phyloP scores from a whole-genome alignment of 2,113 vertebrate genomes.

The Gavialis gangeticus region DNA sequence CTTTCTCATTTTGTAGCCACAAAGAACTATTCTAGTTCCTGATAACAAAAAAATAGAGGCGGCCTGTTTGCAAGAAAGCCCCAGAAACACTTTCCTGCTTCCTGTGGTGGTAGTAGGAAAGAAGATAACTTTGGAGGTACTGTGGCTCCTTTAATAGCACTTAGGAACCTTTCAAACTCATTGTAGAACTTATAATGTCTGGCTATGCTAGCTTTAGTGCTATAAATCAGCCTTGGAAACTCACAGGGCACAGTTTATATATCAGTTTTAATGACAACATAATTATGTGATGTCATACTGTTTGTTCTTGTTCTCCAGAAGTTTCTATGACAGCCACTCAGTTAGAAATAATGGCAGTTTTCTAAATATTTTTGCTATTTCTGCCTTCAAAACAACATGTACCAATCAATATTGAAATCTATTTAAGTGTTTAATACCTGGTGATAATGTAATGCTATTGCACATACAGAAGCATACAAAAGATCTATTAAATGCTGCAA shows the following conservation, averaged over 20 bases:
- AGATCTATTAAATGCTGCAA: background rate
- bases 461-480: background rate
- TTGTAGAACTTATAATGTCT: too few relatives aligned
- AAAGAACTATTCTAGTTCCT: background rate
- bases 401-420: background rate
- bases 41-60: background rate
- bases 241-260: background rate
- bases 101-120: background rate
- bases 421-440: background rate
- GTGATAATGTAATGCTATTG: background rate
- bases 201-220: background rate
- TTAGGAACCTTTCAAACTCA: background rate
- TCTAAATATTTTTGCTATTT: background rate
- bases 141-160: background rate
- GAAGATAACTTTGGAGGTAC: background rate
- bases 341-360: background rate
- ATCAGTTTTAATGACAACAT: background rate
- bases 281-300: background rate
- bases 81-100: background rate
- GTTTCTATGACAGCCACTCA: background rate
- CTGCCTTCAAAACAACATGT: background rate
- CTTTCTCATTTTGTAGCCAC: background rate
- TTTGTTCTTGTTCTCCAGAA: background rate
- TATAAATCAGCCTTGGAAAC: background rate
- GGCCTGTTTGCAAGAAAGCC: background rate